Conservation (phyloP, 2,797 vertebrate species). For the Scyliorhinus canicula region DNA sequence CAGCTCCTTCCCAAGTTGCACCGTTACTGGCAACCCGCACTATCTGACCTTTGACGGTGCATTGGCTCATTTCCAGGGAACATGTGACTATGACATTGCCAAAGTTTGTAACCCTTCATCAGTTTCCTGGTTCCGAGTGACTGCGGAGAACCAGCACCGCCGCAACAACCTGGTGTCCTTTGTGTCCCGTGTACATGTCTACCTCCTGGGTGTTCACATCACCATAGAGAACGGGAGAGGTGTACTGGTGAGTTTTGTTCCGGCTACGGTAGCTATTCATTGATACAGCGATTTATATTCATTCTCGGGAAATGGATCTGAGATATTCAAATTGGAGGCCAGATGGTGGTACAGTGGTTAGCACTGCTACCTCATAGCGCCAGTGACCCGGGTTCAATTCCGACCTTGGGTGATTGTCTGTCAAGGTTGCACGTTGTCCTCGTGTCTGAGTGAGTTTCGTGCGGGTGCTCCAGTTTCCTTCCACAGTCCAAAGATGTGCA, state of each 20-base stretch:
- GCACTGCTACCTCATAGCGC: no score
- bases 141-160: slow-evolving; percentile 54
- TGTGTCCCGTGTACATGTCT: slow-evolving; percentile 54
- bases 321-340: no score
- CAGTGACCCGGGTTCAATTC: no score
- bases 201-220: slow-evolving; percentile 46
- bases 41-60: slow-evolving; percentile 64
- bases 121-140: slow-evolving; percentile 49
- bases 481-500: no score
- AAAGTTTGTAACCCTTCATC: slow-evolving; percentile 43
- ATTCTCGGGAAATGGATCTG: no score
- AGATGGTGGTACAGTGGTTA: no score
- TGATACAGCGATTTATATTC: no score
- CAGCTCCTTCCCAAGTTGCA: slow-evolving; percentile 53
- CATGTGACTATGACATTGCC: slow-evolving; percentile 61
- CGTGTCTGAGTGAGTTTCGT: no score
- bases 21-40: slow-evolving; percentile 61
- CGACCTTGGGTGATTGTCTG: no score
- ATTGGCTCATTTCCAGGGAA: slow-evolving; percentile 60
- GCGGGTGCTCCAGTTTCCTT: no score
- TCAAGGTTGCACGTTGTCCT: no score
- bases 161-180: slow-evolving; percentile 54
- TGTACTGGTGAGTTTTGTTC: slow-evolving; percentile 46
- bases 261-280: no score
- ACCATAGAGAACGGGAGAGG: slow-evolving; percentile 50